These are phyloP conservation scores for Apamea crenata DNA, from an alignment of 2,888 invertebrate genomes.

Conservation along the genomic window DNA sequence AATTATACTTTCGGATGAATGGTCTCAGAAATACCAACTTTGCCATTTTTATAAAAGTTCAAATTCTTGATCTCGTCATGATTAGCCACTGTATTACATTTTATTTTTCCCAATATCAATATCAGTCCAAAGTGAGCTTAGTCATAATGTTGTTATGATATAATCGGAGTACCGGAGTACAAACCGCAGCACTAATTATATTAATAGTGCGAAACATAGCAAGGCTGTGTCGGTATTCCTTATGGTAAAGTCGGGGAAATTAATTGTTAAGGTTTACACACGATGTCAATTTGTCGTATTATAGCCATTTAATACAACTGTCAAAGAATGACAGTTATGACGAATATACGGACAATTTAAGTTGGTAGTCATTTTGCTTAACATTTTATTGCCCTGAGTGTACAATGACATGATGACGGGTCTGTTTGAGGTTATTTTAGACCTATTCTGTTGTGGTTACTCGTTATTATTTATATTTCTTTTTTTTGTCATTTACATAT, in stretches of 20 bases:
- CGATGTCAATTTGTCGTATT: neutral
- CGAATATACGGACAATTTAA: neutral
- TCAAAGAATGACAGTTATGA: neutral
- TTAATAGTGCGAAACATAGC: constrained; percentile 47
- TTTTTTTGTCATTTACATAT: neutral
- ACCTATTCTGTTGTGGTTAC: constrained; percentile 1
- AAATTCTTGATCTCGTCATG: neutral
- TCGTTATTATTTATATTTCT: neutral
- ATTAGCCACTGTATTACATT: constrained; percentile 7
- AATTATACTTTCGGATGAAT: neutral
- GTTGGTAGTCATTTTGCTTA: neutral
- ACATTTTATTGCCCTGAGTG: neutral
- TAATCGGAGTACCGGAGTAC: constrained; percentile 23
- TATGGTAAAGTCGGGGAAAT: neutral
- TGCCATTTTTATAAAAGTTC: constrained; percentile 11
- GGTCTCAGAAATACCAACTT: neutral
- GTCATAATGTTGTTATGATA: constrained; percentile 48
- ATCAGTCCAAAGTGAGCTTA: constrained; percentile 29
- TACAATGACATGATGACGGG: neutral
- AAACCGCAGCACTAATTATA: constrained; percentile 58
- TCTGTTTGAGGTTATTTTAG: neutral
- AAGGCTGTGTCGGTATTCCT: constrained; percentile 23
- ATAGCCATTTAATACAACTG: neutral
- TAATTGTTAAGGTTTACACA: neutral
- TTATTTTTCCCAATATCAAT: constrained; percentile 30